Percentiles rank a stretch among this genome's conserved stretches.
These are phyloP conservation scores for Melanotaenia parkinsoni DNA, from an alignment of 2,797 vertebrate species.

Conservation along the genomic window DNA sequence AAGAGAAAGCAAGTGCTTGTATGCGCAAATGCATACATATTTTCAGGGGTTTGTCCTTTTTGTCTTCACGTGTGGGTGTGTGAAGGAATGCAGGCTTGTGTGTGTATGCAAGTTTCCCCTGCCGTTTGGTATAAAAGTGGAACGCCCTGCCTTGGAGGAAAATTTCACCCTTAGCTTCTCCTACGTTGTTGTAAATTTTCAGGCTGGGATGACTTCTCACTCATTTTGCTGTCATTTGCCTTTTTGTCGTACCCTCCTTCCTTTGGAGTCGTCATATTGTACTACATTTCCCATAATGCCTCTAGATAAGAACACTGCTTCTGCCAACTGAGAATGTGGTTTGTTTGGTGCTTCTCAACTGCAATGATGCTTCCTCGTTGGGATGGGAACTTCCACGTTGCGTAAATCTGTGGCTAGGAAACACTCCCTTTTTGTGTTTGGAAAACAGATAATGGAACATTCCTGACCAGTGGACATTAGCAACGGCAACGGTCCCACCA, in stretches of 20 bases:
- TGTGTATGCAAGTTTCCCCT: slow-evolving; percentile 55
- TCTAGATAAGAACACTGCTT: neutral
- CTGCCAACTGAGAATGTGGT: slow-evolving; percentile 1
- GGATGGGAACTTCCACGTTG: neutral
- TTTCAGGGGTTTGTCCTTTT: slow-evolving; percentile 18
- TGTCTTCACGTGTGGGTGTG: slow-evolving; percentile 15
- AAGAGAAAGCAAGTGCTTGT: slow-evolving; percentile 34
- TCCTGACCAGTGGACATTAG: neutral
- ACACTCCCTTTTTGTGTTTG: neutral
- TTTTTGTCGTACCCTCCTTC: slow-evolving; percentile 13
- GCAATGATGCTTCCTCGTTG: neutral
- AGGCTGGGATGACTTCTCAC: slow-evolving; percentile 29
- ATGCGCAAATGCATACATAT: slow-evolving; percentile 23
- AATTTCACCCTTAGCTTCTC: slow-evolving; percentile 61
- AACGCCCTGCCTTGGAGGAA: slow-evolving; percentile 72
- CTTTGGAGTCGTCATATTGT: neutral
- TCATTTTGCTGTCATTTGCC: slow-evolving; percentile 27
- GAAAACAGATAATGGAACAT: neutral
- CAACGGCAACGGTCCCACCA: neutral
- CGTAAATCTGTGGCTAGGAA: neutral
- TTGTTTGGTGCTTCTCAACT: neutral
- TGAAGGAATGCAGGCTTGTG: slow-evolving; percentile 40
- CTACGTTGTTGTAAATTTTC: slow-evolving; percentile 59
- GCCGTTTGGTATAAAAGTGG: slow-evolving; percentile 42
- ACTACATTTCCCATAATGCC: slow-evolving; percentile 58